These are phyloP conservation scores for Phortica okadai DNA, from an alignment of 2,888 invertebrate genomes.

Conservation along the genomic window DNA sequence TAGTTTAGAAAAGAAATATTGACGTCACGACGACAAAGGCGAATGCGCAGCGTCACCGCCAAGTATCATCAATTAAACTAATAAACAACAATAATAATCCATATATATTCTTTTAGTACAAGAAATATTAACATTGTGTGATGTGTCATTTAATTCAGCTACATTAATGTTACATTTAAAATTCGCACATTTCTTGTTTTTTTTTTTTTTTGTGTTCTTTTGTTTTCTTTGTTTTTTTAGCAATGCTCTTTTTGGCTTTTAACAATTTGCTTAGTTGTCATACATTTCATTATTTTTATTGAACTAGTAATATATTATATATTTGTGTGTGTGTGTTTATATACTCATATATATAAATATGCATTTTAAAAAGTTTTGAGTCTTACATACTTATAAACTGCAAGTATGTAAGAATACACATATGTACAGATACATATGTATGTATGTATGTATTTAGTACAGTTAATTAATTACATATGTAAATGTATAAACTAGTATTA, in stretches of 20 bases:
- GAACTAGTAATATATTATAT: no score
- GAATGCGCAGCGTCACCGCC: no score
- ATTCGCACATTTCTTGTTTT: slow-evolving; percentile 33
- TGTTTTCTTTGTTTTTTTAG: slow-evolving; percentile 40
- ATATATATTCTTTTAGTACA: slow-evolving; percentile 52
- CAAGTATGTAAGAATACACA: neutral
- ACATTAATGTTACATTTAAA: slow-evolving; percentile 46
- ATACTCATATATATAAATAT: no score
- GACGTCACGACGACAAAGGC: no score
- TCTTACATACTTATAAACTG: neutral
- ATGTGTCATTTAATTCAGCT: slow-evolving; percentile 59
- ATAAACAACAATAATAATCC: neutral
- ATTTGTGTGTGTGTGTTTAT: no score
- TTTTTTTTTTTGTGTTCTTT: slow-evolving; percentile 33
- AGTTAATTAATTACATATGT: neutral
- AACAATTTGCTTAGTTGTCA: slow-evolving; percentile 33
- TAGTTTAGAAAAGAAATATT: no score
- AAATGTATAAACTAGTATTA: slow-evolving; percentile 20
- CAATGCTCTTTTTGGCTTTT: slow-evolving; percentile 40
- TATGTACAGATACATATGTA: slow-evolving; percentile 4
- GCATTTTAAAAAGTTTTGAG: no score
- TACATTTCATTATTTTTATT: no score
- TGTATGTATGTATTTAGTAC: neutral
- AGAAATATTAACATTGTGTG: slow-evolving; percentile 52
- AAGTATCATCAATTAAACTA: neutral